Evolutionary conservation across 2,113 vertebrate genomes (phyloP).

Genomic region (Scomber colias): DNA sequence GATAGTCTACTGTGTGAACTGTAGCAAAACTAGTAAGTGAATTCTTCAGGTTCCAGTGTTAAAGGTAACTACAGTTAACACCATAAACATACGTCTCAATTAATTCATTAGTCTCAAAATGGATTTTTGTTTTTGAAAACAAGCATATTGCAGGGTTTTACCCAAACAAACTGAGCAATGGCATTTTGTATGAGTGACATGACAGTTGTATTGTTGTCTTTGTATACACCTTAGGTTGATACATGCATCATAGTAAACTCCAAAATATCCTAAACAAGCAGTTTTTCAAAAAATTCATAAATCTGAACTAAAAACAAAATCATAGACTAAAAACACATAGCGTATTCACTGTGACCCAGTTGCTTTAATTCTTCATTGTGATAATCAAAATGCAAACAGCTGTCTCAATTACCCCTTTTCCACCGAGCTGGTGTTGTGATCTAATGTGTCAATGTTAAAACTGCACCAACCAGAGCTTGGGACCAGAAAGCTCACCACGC

Average conservation of each 20-base stretch:
- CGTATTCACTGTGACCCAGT: neutral
- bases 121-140: no score
- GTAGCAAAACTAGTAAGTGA: no score
- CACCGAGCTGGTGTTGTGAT: neutral
- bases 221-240: neutral
- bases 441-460: conserved; percentile 24
- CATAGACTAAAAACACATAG: neutral
- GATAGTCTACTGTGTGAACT: neutral
- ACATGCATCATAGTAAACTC: neutral
- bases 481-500: neutral
- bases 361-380: neutral
- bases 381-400: conserved; percentile 29
- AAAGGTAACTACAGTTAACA: neutral
- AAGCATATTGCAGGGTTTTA: neutral
- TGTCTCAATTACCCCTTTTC: neutral
- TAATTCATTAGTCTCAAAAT: no score
- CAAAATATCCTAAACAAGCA: neutral
- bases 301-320: neutral
- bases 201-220: no score
- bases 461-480: conserved; percentile 22
- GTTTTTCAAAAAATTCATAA: neutral
- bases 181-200: no score
- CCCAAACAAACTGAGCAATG: neutral
- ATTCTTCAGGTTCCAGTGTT: no score
- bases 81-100: no score